Base-by-base conservation (phyloP, 1,140 invertebrate genomes). In the Zeugodacus cucurbitae region DNA sequence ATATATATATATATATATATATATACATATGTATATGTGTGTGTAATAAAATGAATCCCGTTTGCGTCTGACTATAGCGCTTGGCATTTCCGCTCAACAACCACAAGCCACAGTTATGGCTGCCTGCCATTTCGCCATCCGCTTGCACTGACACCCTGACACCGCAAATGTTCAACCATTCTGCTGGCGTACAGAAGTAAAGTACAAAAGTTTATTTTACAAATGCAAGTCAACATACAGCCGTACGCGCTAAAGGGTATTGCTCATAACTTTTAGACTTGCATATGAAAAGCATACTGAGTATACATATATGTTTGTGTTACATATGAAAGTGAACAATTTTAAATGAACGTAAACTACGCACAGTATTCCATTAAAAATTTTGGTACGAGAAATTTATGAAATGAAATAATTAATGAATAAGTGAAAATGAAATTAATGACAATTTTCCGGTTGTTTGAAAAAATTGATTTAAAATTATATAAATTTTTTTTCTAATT, bases 31-130 rank as follows among this genome's bases (percentile, higher is more conserved):
- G 29, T 37, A 48, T 82, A 82, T n/a, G n/a, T n/a, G n/a, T n/a
- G n/a, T n/a, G n/a, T n/a, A n/a, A n/a, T n/a, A 54, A 82, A 48
- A 82, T 82, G 74, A n/a, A 82, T 82, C 64, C 26, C 17, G 29
- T 62, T 8, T 62, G 22, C 22, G 22, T 62, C 29, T 70, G 32
- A 32, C 29, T 32, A 41, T 74, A 44, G 37, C 70, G 70, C 41
- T 29, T 82, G 74, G 74, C 74, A 29, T 82, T 82, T 82, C 74
- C 74, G 74, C 41, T 22, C 17, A 5, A 82, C 74, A 82, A 48
- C 74, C 37, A 82, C 41, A 48, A 82, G 58, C 74, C 74, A 48
- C 74, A 82, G n/a, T 29, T 82, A 82, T 82, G 70, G 70, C 70
- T 74, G 37, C 70, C 32, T 74, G 44, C 41, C 74, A 82, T 82